Evolutionary conservation across 2,797 vertebrate species (phyloP), one percentile per base, ranked within the genome.

Genomic region (Hydrocynus forskahlii): DNA sequence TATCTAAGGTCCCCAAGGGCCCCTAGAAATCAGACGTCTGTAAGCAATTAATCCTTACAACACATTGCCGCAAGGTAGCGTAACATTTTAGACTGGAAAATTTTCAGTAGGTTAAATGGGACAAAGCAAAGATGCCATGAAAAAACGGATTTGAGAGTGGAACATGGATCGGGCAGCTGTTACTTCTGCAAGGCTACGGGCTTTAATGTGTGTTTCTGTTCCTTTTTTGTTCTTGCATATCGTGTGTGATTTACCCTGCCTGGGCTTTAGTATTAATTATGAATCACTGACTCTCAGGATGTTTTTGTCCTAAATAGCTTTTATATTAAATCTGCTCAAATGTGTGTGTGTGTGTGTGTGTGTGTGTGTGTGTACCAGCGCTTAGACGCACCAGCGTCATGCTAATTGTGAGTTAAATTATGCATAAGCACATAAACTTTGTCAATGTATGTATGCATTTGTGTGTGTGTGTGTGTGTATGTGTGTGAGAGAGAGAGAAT

Each of bases 221-320:
- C 1, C 52, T 17, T 23, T 23, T 60, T 5, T n/a, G 10, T 60
- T 9, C 21, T 13, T 64, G 62, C 17, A 1, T 67, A 38, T 8
- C 40, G 38, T 75, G 40, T 50, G 45, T 52, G 16, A n/a, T 50
- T 13, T 64, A 45, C n/a, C 17, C 35, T 72, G 38, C 70, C 50
- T 71, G 50, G 9, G 59, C 45, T 75, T 79, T 62, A 64, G 52
- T 63, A 63, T 75, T 69, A 79, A 79, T 63, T 72, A 76, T 57
- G 23, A 76, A 83, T 43, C n/a, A 45, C 55, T 79, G 57, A 72
- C 60, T 70, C 14, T 79, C 43, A 75, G 29, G 57, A 62, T 64
- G 54, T 40, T 57, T 73, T 23, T 19, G 3, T 35, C 59, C 25
- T 78, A 21, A 76, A 23, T 48, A 29, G 12, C 50, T 76, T 59